phyloP scores from a whole-genome alignment of 2,888 invertebrate species.

The Tanytarsus gracilentus region DNA sequence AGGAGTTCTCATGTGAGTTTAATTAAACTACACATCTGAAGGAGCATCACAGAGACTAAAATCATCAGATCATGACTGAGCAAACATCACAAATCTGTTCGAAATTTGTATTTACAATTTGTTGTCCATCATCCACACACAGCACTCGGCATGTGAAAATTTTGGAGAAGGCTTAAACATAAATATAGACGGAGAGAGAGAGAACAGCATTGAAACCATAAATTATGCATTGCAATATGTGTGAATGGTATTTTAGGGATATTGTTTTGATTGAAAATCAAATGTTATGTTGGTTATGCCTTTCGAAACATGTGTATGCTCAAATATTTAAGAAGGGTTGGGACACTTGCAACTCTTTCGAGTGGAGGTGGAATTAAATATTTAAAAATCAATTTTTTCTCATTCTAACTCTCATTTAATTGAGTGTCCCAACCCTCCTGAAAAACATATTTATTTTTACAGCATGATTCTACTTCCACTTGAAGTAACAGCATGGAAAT shows the following conservation, averaged over 20 bases:
- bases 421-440: too few species aligned
- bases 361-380: background rate
- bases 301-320: background rate
- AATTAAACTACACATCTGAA: background rate
- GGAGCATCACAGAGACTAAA: conserved; percentile 1
- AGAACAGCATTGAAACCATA: conserved; percentile 4
- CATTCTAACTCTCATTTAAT: too few species aligned
- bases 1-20: background rate
- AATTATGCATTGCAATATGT: conserved; percentile 23
- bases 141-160: background rate
- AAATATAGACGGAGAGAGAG: background rate
- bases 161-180: background rate
- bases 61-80: background rate
- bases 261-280: conserved; percentile 11
- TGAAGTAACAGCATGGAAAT: too few species aligned
- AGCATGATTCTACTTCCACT: background rate
- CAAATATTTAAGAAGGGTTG: background rate
- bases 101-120: conserved; percentile 2
- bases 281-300: conserved; percentile 10
- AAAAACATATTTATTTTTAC: background rate
- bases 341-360: background rate
- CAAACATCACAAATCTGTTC: background rate
- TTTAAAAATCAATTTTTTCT: too few species aligned
- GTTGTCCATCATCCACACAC: background rate
- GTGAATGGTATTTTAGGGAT: background rate